These are phyloP conservation scores for Drosophila malerkotliana DNA, from an alignment of 1,140 invertebrate genomes.

Conservation along the genomic window DNA sequence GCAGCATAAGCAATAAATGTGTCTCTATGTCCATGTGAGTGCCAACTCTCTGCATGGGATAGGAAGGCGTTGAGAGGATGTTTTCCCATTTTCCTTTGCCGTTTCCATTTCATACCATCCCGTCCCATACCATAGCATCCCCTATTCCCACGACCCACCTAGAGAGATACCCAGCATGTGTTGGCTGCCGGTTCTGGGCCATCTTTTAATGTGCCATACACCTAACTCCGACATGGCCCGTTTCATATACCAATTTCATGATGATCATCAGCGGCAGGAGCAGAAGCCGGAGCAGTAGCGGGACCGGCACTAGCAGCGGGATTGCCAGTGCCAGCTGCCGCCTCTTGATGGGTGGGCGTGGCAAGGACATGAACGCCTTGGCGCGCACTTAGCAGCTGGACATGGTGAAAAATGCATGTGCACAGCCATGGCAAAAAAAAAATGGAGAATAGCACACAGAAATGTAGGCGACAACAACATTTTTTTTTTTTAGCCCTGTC, in stretches of 20 bases:
- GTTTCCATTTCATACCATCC: not conserved
- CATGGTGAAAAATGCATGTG: slow-evolving; percentile 65
- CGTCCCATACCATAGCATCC: not conserved
- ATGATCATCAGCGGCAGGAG: slow-evolving; percentile 38
- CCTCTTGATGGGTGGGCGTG: slow-evolving; percentile 55
- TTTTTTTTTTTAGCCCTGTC: slow-evolving; percentile 44
- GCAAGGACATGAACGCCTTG: slow-evolving; percentile 56
- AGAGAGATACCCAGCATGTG: slow-evolving; percentile 47
- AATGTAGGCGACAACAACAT: slow-evolving; percentile 69
- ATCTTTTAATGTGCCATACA: slow-evolving; percentile 74
- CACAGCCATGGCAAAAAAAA: slow-evolving; percentile 27
- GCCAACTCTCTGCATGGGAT: slow-evolving; percentile 49
- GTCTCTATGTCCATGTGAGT: slow-evolving; percentile 47
- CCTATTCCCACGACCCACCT: slow-evolving; percentile 2
- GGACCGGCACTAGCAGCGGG: slow-evolving; percentile 15
- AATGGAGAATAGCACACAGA: slow-evolving; percentile 39
- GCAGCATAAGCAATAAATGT: slow-evolving; percentile 60
- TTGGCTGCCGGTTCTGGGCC: slow-evolving; percentile 50
- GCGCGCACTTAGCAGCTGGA: slow-evolving; percentile 60
- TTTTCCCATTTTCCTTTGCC: slow-evolving; percentile 27
- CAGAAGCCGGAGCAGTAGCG: not conserved
- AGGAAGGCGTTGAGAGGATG: slow-evolving; percentile 57
- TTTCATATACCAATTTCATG: slow-evolving; percentile 20
- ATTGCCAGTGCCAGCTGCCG: slow-evolving; percentile 48
- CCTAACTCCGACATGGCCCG: slow-evolving; percentile 43